Evolutionary conservation across 2,113 vertebrate genomes (phyloP).

Genomic region (Myodes glareolus): DNA sequence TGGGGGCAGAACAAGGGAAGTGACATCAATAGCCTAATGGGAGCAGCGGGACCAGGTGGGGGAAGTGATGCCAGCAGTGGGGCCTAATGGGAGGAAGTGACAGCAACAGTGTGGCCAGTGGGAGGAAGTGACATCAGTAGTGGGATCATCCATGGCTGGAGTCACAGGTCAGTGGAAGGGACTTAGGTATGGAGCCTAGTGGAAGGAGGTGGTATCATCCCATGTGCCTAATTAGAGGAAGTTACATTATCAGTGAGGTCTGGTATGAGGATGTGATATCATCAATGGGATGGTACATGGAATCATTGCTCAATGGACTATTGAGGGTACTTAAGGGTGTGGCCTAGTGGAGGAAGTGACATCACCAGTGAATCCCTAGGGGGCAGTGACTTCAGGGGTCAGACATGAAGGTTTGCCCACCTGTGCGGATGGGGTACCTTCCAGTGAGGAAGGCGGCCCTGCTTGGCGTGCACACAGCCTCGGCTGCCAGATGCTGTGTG

Average conservation of each 20-base stretch:
- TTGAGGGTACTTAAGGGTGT: not conserved
- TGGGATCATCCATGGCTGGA: too few species aligned
- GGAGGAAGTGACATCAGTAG: too few species aligned
- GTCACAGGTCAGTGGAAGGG: too few species aligned
- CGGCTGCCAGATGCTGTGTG: conserved; percentile 91
- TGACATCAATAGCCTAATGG: too few species aligned
- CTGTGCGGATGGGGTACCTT: conserved; percentile 92
- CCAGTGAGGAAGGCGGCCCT: conserved; percentile 94
- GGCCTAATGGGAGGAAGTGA: too few species aligned
- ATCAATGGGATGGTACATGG: too few species aligned
- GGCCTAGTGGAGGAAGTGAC: not conserved
- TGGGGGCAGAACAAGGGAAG: too few species aligned
- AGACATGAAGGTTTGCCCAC: conserved; percentile 69
- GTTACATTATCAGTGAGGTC: not conserved
- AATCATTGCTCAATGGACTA: not conserved
- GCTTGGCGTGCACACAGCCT: conserved; percentile 91
- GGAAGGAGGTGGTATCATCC: not conserved
- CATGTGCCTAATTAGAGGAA: not conserved
- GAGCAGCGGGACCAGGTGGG: too few species aligned
- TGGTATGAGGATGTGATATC: not conserved
- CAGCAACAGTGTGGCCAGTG: too few species aligned
- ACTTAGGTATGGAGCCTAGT: not conserved
- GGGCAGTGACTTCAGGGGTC: not conserved
- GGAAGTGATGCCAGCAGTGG: too few species aligned
- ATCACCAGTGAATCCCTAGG: not conserved